phyloP scores from a whole-genome alignment of 2,888 invertebrate species.

The Tortricodes alternella region DNA sequence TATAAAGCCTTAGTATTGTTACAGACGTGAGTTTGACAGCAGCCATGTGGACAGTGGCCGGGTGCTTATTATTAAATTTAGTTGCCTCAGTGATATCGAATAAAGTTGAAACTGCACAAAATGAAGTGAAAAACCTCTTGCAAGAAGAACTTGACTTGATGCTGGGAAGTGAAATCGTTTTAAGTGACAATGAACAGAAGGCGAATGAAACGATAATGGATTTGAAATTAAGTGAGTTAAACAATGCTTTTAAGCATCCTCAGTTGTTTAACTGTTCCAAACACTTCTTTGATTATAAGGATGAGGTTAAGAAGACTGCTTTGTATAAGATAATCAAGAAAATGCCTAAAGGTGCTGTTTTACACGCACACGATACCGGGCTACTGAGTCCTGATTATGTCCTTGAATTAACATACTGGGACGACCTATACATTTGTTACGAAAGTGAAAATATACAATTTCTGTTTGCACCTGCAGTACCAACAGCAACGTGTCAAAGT shows the following conservation, averaged over 20 bases:
- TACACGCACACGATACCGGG: slow-evolving; percentile 87
- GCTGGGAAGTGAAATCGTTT: slow-evolving; percentile 77
- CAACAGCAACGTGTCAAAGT: slow-evolving; percentile 46
- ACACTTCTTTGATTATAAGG: slow-evolving; percentile 86
- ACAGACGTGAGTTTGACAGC: neutral
- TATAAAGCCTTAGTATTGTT: slow-evolving; percentile 34
- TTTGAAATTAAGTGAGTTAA: slow-evolving; percentile 76
- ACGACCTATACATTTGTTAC: slow-evolving; percentile 82
- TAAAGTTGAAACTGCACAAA: slow-evolving; percentile 39
- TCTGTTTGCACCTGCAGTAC: slow-evolving; percentile 54
- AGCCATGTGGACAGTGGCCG: slow-evolving; percentile 46
- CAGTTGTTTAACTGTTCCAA: slow-evolving; percentile 83
- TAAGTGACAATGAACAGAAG: slow-evolving; percentile 76
- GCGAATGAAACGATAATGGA: slow-evolving; percentile 84
- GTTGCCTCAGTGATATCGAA: slow-evolving; percentile 32
- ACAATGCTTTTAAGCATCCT: slow-evolving; percentile 71
- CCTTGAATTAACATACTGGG: slow-evolving; percentile 83
- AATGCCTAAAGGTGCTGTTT: slow-evolving; percentile 89
- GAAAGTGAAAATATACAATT: slow-evolving; percentile 50
- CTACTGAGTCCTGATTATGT: slow-evolving; percentile 84
- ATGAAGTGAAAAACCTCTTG: slow-evolving; percentile 70
- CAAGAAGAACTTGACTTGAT: slow-evolving; percentile 70
- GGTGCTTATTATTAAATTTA: slow-evolving; percentile 35
- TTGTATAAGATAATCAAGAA: slow-evolving; percentile 84
- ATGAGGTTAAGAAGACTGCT: slow-evolving; percentile 81